Conservation (phyloP, 2,113 vertebrate genomes). For the Mobula hypostoma region DNA sequence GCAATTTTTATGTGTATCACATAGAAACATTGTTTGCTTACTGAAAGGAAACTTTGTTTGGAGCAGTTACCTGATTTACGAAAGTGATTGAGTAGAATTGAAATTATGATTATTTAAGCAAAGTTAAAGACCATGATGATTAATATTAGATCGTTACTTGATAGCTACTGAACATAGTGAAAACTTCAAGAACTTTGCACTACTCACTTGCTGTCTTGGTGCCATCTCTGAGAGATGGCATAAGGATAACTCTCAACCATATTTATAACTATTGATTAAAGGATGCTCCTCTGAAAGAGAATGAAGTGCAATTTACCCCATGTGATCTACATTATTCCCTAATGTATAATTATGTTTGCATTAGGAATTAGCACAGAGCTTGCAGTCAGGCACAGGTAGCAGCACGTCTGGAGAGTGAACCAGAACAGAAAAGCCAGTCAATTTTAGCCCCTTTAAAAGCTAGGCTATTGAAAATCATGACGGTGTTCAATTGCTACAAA, state of each 20-base stretch:
- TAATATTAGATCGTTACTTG: background rate
- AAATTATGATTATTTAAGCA: background rate
- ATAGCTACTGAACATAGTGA: background rate
- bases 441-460: no score
- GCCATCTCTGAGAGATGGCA: background rate
- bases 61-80: background rate
- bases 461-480: background rate
- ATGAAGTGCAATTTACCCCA: no score
- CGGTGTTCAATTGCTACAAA: background rate
- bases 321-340: no score
- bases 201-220: background rate
- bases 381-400: no score
- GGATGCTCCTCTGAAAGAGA: background rate
- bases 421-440: background rate
- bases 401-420: background rate
- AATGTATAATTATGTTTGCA: no score
- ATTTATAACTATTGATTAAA: background rate
- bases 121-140: background rate
- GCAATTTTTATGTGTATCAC: no score
- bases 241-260: background rate
- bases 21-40: background rate
- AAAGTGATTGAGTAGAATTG: background rate
- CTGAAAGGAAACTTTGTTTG: background rate
- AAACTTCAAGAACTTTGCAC: background rate
- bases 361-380: no score